Evolutionary conservation across 2,888 invertebrate genomes (phyloP).

Genomic region (Gandaritis pyraliata): DNA sequence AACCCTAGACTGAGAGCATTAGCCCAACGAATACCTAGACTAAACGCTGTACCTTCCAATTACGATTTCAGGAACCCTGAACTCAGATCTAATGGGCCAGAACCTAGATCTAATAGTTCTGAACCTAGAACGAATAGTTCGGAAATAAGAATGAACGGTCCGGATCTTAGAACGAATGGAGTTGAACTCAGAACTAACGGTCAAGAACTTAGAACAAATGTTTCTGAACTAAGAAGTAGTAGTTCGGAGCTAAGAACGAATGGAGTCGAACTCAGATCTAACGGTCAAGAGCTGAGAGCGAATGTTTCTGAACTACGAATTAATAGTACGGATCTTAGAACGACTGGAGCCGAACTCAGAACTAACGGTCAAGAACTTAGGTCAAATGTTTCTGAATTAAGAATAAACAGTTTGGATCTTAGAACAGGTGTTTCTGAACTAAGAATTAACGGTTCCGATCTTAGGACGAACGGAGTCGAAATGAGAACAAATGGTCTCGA

Average conservation of each 20-base stretch:
- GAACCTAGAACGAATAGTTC: conserved; percentile 3
- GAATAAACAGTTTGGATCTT: background rate
- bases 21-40: conserved; percentile 68
- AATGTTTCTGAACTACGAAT: conserved; percentile 8
- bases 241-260: background rate
- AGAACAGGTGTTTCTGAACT: conserved; percentile 5
- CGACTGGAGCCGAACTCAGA: conserved; percentile 7
- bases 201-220: background rate
- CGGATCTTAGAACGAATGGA: conserved; percentile 6
- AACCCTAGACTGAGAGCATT: conserved; percentile 62
- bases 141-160: conserved; percentile 2
- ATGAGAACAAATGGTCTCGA: background rate
- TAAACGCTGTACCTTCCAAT: conserved; percentile 55
- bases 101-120: background rate
- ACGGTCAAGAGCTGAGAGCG: conserved; percentile 8
- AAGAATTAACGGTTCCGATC: conserved; percentile 7
- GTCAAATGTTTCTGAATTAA: background rate
- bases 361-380: conserved; percentile 1
- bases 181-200: conserved; percentile 2
- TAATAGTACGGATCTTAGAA: conserved; percentile 10
- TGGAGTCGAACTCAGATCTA: background rate
- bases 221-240: conserved; percentile 1
- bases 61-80: conserved; percentile 9
- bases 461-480: conserved; percentile 2
- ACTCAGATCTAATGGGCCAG: conserved; percentile 4